Evolutionary conservation across 1,140 invertebrate species (phyloP).

Genomic region (Tribolium madens): DNA sequence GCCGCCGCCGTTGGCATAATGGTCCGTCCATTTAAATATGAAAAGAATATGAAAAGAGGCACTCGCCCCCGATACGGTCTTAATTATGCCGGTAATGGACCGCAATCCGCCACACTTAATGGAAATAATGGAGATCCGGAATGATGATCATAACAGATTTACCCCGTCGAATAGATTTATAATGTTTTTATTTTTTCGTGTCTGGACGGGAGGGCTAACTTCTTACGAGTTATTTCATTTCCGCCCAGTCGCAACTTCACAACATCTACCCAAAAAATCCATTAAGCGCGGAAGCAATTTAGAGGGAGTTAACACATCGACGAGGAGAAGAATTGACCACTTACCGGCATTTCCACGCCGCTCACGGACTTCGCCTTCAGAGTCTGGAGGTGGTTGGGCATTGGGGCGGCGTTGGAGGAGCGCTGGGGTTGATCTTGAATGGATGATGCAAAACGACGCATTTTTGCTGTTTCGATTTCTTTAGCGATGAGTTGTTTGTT

Average conservation of each 20-base stretch:
- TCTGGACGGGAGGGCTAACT: neutral
- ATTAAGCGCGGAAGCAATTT: constrained; percentile 61
- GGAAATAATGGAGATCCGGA: constrained; percentile 46
- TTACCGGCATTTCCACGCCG: constrained; percentile 53
- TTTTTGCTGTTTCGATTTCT: constrained; percentile 81
- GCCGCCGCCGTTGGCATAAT: constrained; percentile 4
- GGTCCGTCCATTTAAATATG: constrained; percentile 56
- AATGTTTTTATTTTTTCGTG: constrained; percentile 27
- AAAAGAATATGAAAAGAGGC: constrained; percentile 56
- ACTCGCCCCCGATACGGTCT: constrained; percentile 48
- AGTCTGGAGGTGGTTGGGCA: constrained; percentile 77
- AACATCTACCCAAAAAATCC: constrained; percentile 54
- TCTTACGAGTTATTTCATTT: constrained; percentile 48
- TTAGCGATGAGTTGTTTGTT: constrained; percentile 82
- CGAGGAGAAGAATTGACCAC: constrained; percentile 40
- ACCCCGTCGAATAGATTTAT: constrained; percentile 32
- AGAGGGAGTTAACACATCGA: constrained; percentile 60
- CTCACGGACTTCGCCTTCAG: constrained; percentile 71
- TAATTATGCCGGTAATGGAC: constrained; percentile 58
- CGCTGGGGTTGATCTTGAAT: neutral
- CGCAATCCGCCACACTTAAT: constrained; percentile 49
- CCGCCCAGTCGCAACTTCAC: constrained; percentile 3
- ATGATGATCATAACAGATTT: constrained; percentile 47
- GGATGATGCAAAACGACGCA: constrained; percentile 67
- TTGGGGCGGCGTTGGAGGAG: constrained; percentile 47